Base-by-base conservation (phyloP, 2,113 vertebrate genomes). In the Meriones unguiculatus region DNA sequence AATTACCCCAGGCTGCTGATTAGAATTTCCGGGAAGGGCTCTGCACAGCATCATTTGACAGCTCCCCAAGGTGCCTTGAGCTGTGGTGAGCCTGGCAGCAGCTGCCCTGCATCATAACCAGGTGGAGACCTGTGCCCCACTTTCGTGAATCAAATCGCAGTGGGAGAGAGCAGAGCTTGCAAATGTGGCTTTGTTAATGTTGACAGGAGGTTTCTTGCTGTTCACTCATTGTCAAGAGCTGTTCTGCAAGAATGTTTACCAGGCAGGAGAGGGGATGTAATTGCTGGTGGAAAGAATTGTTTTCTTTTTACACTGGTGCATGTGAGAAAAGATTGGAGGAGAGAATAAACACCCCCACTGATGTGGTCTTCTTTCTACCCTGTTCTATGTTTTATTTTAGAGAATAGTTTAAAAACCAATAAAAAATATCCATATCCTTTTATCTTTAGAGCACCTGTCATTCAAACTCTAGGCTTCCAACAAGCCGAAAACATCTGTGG, bases 321-420 rank as follows among this genome's bases (percentile, higher is more conserved):
- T 59, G 46, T 87, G 52, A 88, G 25, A 88, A 70, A 80, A 35
- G 76, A 78, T 87, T 87, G 87, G 25, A n/a, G 78, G 76, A 78
- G 67, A 67, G 8, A 11, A 30, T 35, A 52, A 46, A 77, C 38
- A 76, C 20, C 24, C 10, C 30, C 11, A 57, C 17, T 50, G 2
- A 72, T 59, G 50, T 69, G 38, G 64, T 25, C 10, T 28, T 75
- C 52, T 95, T 86, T 89, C 6, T 95, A 67, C 15, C 64, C 77
- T 59, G 54, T 81, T 85, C 32, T 46, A 25, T 84, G 72, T 38
- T 78, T 94, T 89, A 96, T 89, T 92, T 94, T 84, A 80, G 78
- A 84, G 54, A 67, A 46, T 46, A 12, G 14, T 67, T 82, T 76
- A 57, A 46, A 46, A 80, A 57, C 1, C 28, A 87, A 38, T 3